Evolutionary conservation across 2,888 invertebrate genomes (phyloP).

Genomic region (Lepeophtheirus nordmannii): DNA sequence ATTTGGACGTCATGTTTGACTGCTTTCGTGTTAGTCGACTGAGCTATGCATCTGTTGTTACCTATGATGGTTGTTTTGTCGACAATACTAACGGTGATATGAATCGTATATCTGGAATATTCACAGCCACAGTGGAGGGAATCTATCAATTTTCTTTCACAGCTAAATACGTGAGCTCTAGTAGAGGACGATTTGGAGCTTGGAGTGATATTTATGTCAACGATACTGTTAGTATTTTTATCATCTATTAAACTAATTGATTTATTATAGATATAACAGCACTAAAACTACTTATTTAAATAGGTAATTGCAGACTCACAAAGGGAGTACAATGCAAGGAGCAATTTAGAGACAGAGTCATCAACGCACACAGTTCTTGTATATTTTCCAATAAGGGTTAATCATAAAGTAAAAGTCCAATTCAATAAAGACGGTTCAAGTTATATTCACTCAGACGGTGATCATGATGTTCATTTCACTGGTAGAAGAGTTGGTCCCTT

Average conservation of each 20-base stretch:
- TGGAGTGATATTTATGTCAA: constrained; percentile 20
- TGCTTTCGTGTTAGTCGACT: constrained; percentile 11
- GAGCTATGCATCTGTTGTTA: constrained; percentile 5
- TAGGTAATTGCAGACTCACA: constrained; percentile 21
- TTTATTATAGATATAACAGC: too few relatives aligned
- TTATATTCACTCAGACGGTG: constrained; percentile 20
- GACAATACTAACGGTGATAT: constrained; percentile 13
- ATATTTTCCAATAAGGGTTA: neutral
- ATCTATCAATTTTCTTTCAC: constrained; percentile 18
- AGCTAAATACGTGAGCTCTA: constrained; percentile 19
- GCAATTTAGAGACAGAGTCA: constrained; percentile 5
- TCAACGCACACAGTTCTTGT: constrained; percentile 18
- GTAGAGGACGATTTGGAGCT: constrained; percentile 14
- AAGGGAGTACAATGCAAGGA: constrained; percentile 16
- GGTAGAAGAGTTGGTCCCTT: constrained; percentile 5
- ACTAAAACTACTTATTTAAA: neutral
- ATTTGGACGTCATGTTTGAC: constrained; percentile 13
- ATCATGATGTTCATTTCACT: constrained; percentile 24
- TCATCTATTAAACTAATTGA: neutral
- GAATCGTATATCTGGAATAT: constrained; percentile 9
- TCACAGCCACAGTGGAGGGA: constrained; percentile 1
- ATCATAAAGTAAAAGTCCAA: constrained; percentile 16
- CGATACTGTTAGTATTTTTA: constrained; percentile 13
- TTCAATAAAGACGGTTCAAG: constrained; percentile 20
- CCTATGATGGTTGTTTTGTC: constrained; percentile 20